These are phyloP conservation scores for Pelochelys cantorii DNA, from an alignment of 2,797 vertebrate genomes.

Conservation along the genomic window DNA sequence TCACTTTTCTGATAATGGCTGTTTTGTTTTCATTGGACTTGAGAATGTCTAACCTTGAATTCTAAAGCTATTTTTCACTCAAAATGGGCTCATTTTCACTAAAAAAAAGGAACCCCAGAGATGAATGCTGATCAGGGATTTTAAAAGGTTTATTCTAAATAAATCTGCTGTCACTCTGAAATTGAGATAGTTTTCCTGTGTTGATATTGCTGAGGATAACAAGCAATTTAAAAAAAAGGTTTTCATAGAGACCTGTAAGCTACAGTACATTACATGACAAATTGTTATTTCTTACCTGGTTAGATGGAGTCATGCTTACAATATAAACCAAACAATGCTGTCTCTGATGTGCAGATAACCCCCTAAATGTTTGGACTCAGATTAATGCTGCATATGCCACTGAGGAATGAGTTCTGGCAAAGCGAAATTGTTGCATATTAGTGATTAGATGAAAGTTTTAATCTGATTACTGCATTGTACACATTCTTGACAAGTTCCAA, in stretches of 20 bases:
- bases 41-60: background rate
- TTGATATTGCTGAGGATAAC: slow-evolving; percentile 35
- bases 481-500: slow-evolving; percentile 2
- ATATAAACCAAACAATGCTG: slow-evolving; percentile 14
- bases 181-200: slow-evolving; percentile 39
- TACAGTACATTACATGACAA: background rate
- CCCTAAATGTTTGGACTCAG: slow-evolving; percentile 16
- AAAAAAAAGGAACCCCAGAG: slow-evolving; percentile 8
- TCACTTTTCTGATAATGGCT: slow-evolving; percentile 1
- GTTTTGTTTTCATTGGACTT: slow-evolving; percentile 31
- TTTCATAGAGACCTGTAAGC: background rate
- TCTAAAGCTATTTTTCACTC: background rate
- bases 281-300: slow-evolving; percentile 23
- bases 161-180: slow-evolving; percentile 40
- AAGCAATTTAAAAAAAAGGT: slow-evolving; percentile 12
- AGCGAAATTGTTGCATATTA: background rate
- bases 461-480: background rate
- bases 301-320: slow-evolving; percentile 1
- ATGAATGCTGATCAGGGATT: slow-evolving; percentile 11
- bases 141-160: slow-evolving; percentile 23
- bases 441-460: background rate
- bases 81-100: slow-evolving; percentile 24
- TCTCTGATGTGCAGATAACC: background rate
- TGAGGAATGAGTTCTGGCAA: slow-evolving; percentile 16
- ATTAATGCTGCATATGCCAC: background rate